Base-by-base conservation (phyloP, 2,888 invertebrate species). In the Panzeria rudis region DNA sequence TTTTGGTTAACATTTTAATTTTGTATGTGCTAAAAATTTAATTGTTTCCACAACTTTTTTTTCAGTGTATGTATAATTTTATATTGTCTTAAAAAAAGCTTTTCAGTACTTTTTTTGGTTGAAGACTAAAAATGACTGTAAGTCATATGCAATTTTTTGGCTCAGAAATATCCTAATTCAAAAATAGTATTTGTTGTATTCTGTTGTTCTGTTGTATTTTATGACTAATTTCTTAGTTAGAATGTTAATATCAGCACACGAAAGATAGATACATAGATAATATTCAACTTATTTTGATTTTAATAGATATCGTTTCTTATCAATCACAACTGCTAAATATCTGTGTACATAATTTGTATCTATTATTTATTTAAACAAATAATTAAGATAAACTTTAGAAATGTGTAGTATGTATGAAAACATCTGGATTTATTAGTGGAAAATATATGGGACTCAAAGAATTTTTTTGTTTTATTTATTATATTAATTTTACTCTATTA, bases 351-450 rank as follows among this genome's bases (percentile, higher is more conserved):
- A 75, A n/a, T 54, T 41, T 3, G 25, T 50, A 38, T 41, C 11
- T 52, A 61, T 25, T 62, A 44, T 41, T 62, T 52, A 62, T 75
- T 62, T 75, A 62, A 17, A 6, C 38, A 52, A 62, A 29, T 41
- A 41, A 52, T 52, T 75, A 17, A 25, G 13, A 29, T 29, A 35
- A 50, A 62, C 38, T 38, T 62, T 15, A 35, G 3, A 6, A 50
- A 29, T 52, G 2, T 50, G 11, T 41, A 41, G 3, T 11, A 41
- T 41, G 13, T 41, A 41, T 13, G 13, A 47, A 61, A 47, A 73
- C 72, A 73, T 61, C 59, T 73, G 61, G 59, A 50, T 38, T 52
- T 52, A 38, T 13, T 38, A 23, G 32, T 50, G 32, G 23, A 25
- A 69, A 50, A 52, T 52, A 35, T 54, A 3, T 9, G 8, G 11